Conservation (phyloP, 2,888 invertebrate species). For the Sinhomidia bicolor region DNA sequence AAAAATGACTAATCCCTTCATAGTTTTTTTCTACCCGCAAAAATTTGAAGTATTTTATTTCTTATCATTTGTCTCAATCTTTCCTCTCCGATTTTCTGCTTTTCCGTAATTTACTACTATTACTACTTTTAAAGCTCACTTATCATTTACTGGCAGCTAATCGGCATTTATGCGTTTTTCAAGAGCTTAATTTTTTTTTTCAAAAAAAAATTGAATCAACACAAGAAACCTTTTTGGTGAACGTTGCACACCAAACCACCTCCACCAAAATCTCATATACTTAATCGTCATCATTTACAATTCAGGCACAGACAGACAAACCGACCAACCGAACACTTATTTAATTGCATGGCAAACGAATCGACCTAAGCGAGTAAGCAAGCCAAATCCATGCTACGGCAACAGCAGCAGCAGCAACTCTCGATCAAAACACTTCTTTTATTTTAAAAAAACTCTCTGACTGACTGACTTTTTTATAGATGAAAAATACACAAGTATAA, state of each 20-base stretch:
- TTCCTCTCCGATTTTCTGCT: constrained; percentile 24
- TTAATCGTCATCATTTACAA: background rate
- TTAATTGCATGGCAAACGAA: constrained; percentile 1
- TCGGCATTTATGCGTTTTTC: too few species aligned
- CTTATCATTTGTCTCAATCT: constrained; percentile 4
- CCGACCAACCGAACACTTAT: background rate
- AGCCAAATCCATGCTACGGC: background rate
- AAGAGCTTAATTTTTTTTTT: background rate
- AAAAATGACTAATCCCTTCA: constrained; percentile 28
- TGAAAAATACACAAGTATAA: constrained; percentile 1
- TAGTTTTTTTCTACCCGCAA: constrained; percentile 3
- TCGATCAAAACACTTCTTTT: constrained; percentile 8
- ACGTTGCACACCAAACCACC: background rate
- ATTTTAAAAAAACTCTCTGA: too few species aligned
- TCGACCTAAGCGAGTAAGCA: constrained; percentile 1
- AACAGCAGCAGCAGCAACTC: background rate
- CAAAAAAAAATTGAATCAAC: background rate
- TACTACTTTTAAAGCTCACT: too few species aligned
- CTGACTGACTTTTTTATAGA: constrained; percentile 24
- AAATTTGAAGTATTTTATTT: background rate
- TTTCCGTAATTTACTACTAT: constrained; percentile 46
- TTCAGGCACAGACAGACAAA: background rate
- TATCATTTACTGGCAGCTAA: background rate
- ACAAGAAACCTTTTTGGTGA: background rate
- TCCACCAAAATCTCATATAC: background rate